Conservation (phyloP, 1,140 invertebrate species). For the Ephestia elutella region DNA sequence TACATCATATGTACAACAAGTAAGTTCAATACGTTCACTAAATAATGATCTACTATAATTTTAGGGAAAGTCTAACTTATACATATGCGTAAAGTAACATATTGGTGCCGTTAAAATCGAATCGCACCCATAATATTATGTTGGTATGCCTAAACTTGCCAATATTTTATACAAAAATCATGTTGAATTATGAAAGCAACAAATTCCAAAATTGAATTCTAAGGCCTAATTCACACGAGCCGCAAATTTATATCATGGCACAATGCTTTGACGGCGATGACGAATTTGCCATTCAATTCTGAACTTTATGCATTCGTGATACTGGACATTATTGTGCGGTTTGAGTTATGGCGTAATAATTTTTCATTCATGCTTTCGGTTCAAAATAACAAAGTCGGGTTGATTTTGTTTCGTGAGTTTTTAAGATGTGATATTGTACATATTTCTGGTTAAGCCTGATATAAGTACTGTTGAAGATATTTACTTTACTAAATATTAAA, state of each 20-base stretch:
- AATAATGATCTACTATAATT: no score
- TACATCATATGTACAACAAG: no score
- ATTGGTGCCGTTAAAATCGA: no score
- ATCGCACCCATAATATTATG: no score
- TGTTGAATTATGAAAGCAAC: not conserved
- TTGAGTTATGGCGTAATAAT: not conserved
- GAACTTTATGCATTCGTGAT: not conserved
- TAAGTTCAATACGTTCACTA: no score
- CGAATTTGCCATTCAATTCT: not conserved
- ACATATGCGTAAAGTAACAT: no score
- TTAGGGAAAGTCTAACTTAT: no score
- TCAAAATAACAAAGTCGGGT: not conserved
- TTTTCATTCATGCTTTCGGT: conserved; percentile 1
- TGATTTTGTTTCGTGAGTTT: not conserved
- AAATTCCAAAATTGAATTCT: conserved; percentile 4
- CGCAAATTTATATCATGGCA: not conserved
- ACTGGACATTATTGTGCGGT: not conserved
- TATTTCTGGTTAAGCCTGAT: no score
- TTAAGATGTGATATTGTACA: no score
- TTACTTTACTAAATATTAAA: no score
- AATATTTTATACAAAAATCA: not conserved
- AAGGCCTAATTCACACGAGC: not conserved
- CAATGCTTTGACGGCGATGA: not conserved
- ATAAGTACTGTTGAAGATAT: no score
- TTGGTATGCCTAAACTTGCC: not conserved